Evolutionary conservation across 2,113 vertebrate species (phyloP), one percentile per base, ranked within the genome.

Genomic region (Syrrhaptes paradoxus): DNA sequence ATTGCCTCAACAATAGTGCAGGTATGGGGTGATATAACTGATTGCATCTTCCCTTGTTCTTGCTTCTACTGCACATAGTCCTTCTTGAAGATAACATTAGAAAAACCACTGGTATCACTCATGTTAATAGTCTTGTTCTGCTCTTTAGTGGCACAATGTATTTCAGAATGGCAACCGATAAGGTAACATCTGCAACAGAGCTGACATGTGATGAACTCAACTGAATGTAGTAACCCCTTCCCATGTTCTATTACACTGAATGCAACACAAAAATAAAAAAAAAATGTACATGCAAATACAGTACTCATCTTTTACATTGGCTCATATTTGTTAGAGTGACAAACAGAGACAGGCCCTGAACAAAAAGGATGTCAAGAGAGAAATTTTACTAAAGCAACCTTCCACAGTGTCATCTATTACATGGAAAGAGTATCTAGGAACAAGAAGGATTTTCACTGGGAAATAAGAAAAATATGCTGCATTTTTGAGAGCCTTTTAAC

Each of bases 401-500:
- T 55, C 29, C 26, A 20, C 17, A 14, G 31, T 38, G 6, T 45
- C 14, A 38, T 21, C 12, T 78, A 31, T 41, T 80, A 6, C 28
- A 62, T 13, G 4, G 31, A 46, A 85, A 74, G 71, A 61, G 15
- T 18, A n/a, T 9, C 8, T 77, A 43, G 13, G 41, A 94, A 49
- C 13, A 80, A 38, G 62, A 46, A 38, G 13, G 34, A 24, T 59
- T 91, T 94, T 87, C 78, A 65, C 17, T 79, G 20, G 12, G n/a
- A 78, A 85, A 85, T 49, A 36, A 73, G 74, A 93, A 95, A 95
- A 36, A 72, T 9, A 2, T 59, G 48, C 6, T 36, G 36, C 54
- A 55, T 89, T 83, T 87, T 45, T 83, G 46, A 96, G 24, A 78
- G 78, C 61, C 48, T 80, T 84, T 91, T 95, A 61, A 91, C 46